A percentile compares a stretch with the other conserved stretches of the same genome.
Conservation (phyloP, 2,888 invertebrate genomes). For the Phortica okadai region DNA sequence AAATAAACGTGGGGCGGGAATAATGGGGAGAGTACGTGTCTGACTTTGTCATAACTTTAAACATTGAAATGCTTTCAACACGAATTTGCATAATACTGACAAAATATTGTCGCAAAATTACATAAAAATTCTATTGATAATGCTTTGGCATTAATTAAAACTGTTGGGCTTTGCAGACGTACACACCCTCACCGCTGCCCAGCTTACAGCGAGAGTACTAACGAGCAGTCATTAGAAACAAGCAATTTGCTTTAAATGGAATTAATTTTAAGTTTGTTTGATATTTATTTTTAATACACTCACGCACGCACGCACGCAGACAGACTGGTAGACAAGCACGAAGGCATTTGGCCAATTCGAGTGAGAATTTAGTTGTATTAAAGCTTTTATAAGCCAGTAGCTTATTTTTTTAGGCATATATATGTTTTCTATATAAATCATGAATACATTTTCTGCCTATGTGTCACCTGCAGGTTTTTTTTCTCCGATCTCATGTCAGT, state of each 20-base stretch:
- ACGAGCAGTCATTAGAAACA: constrained; percentile 9
- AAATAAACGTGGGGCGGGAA: not conserved
- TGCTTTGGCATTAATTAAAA: constrained; percentile 20
- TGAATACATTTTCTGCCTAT: not conserved
- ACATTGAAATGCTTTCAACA: not conserved
- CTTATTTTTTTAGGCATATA: not conserved
- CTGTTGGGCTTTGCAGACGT: not conserved
- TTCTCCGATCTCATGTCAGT: not conserved
- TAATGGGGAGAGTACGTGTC: not conserved
- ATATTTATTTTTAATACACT: not conserved
- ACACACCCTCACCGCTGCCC: not conserved
- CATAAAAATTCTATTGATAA: constrained; percentile 8
- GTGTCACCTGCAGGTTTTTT: not conserved
- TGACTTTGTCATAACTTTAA: not conserved
- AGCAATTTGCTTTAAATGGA: constrained; percentile 1
- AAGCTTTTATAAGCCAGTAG: not conserved
- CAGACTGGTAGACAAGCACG: not conserved
- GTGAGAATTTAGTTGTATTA: not conserved
- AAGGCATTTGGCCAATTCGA: no score
- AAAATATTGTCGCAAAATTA: constrained; percentile 4
- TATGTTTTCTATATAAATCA: not conserved
- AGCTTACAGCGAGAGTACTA: not conserved
- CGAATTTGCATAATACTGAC: not conserved
- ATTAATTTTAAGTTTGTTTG: not conserved
- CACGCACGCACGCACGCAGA: not conserved